Conservation (phyloP, 1,140 invertebrate species). For the Cotesia vestalis region DNA sequence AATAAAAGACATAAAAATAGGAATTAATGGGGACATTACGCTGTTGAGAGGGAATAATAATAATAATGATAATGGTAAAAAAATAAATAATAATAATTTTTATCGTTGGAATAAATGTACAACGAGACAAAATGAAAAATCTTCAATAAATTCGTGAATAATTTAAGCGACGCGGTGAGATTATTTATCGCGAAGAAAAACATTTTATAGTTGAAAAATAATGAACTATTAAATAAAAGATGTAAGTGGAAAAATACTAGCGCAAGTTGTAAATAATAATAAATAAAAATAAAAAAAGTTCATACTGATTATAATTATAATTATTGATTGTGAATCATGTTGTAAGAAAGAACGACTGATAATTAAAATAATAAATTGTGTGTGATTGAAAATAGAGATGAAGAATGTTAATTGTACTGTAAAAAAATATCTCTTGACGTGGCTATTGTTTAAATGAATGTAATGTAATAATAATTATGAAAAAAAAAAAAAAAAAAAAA, state of each 20-base stretch:
- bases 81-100: not conserved
- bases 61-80: not conserved
- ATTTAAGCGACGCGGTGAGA: not conserved
- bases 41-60: not conserved
- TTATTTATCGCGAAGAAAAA: not conserved
- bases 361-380: slow-evolving; percentile 30
- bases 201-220: slow-evolving; percentile 16
- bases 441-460: slow-evolving; percentile 61
- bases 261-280: slow-evolving; percentile 30
- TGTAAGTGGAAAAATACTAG: not conserved
- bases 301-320: slow-evolving; percentile 20
- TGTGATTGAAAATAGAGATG: slow-evolving; percentile 38
- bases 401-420: slow-evolving; percentile 41
- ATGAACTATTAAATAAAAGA: slow-evolving; percentile 16
- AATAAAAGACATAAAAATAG: not conserved
- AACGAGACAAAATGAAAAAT: slow-evolving; percentile 10
- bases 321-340: slow-evolving; percentile 47
- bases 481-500: slow-evolving; percentile 34
- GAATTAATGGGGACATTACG: slow-evolving; percentile 6
- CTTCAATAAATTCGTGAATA: too few species aligned
- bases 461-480: slow-evolving; percentile 48
- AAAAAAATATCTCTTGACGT: slow-evolving; percentile 54
- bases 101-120: too few species aligned
- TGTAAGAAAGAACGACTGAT: slow-evolving; percentile 41
- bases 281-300: slow-evolving; percentile 22